These are phyloP conservation scores for Prenolepis imparis DNA, from an alignment of 2,888 invertebrate genomes.

Conservation along the genomic window DNA sequence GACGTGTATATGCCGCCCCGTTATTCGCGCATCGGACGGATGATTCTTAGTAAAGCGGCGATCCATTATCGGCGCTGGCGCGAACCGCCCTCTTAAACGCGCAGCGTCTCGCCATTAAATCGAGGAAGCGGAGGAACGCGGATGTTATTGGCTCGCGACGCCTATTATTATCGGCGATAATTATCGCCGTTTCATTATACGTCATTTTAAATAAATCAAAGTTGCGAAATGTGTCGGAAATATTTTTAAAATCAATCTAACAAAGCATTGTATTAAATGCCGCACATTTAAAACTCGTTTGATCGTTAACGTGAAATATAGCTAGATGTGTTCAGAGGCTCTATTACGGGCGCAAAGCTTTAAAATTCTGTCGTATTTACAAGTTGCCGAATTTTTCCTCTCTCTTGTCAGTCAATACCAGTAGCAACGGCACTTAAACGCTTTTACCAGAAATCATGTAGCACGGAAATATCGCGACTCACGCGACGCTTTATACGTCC, in stretches of 20 bases:
- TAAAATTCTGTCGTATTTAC: constrained; percentile 22
- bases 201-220: constrained; percentile 16
- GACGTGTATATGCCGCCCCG: constrained; percentile 35
- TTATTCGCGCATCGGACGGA: constrained; percentile 54
- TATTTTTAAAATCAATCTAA: neutral
- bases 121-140: constrained; percentile 26
- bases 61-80: constrained; percentile 52
- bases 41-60: constrained; percentile 52
- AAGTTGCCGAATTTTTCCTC: neutral
- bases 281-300: neutral
- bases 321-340: neutral
- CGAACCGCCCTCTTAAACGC: constrained; percentile 35
- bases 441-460: constrained; percentile 51
- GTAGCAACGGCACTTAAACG: constrained; percentile 34
- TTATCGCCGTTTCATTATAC: constrained; percentile 31
- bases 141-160: constrained; percentile 35
- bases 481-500: constrained; percentile 37
- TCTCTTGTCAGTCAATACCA: constrained; percentile 6
- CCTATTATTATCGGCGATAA: constrained; percentile 32
- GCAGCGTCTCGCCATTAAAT: constrained; percentile 30
- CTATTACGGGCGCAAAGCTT: neutral
- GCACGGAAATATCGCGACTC: constrained; percentile 49
- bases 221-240: neutral
- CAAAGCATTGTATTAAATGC: neutral
- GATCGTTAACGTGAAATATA: neutral